phyloP scores from a whole-genome alignment of 2,797 vertebrate genomes.

The Chromis chromis region DNA sequence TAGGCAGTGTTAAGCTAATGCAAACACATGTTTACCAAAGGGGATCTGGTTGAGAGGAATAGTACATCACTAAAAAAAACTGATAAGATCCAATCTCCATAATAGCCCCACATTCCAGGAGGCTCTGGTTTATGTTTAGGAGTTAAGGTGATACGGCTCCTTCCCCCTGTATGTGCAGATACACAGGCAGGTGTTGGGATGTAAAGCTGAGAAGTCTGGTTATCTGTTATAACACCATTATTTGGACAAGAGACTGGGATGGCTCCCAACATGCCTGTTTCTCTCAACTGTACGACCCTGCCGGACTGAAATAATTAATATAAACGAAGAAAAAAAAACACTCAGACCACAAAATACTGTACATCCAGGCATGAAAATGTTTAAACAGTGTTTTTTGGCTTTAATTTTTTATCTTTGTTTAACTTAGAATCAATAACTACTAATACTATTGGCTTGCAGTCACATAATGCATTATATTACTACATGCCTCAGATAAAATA shows the following conservation, averaged over 20 bases:
- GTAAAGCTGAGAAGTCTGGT: conserved; percentile 56
- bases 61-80: conserved; percentile 13
- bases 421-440: too few species aligned
- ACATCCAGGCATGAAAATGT: neutral
- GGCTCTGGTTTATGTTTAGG: conserved; percentile 55
- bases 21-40: conserved; percentile 29
- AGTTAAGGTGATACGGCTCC: conserved; percentile 33
- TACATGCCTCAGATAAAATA: too few species aligned
- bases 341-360: too few species aligned
- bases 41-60: conserved; percentile 21
- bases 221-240: conserved; percentile 37
- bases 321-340: conserved; percentile 1
- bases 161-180: conserved; percentile 24
- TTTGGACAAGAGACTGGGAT: conserved; percentile 21
- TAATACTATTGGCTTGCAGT: too few species aligned
- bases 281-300: neutral
- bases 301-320: conserved; percentile 6
- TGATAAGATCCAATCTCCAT: conserved; percentile 51
- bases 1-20: neutral
- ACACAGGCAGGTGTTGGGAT: conserved; percentile 59
- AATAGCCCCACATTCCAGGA: conserved; percentile 58
- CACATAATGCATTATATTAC: too few species aligned
- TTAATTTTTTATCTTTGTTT: too few species aligned
- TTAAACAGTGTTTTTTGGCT: too few species aligned
- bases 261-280: conserved; percentile 21